Percentiles rank a stretch among this genome's conserved stretches.
Conservation (phyloP, 2,113 vertebrate species). For the Nesospiza acunhae region DNA sequence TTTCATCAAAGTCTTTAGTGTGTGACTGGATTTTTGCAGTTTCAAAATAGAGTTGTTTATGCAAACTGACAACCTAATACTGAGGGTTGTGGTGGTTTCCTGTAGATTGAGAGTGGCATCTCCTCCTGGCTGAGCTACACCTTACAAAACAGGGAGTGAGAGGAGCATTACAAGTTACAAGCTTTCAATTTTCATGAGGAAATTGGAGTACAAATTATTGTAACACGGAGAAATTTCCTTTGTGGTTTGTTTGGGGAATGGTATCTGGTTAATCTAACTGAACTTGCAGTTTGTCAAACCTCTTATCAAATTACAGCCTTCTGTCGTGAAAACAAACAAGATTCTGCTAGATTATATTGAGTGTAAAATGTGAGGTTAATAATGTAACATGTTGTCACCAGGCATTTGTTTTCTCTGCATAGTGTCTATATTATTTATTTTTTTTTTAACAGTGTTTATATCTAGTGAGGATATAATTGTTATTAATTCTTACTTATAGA, state of each 20-base stretch:
- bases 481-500: conserved; percentile 41
- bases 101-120: neutral
- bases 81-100: neutral
- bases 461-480: conserved; percentile 15
- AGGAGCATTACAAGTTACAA: neutral
- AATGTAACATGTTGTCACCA: conserved; percentile 13
- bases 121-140: neutral
- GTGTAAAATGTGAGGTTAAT: conserved; percentile 44
- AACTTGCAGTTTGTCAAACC: conserved; percentile 23
- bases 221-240: conserved; percentile 9
- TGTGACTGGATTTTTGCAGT: conserved; percentile 44
- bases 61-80: conserved; percentile 15
- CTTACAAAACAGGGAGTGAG: neutral
- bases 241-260: conserved; percentile 29
- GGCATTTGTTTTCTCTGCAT: conserved; percentile 48
- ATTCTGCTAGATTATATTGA: conserved; percentile 32
- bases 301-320: conserved; percentile 29
- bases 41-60: conserved; percentile 50
- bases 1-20: conserved; percentile 38
- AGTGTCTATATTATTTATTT: neutral
- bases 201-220: conserved; percentile 8
- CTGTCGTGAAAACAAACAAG: conserved; percentile 35
- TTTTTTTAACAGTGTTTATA: neutral
- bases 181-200: conserved; percentile 39
- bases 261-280: conserved; percentile 42